Evolutionary conservation across 2,113 vertebrate species (phyloP), one percentile per base, ranked within the genome.

Genomic region (Melospiza georgiana): DNA sequence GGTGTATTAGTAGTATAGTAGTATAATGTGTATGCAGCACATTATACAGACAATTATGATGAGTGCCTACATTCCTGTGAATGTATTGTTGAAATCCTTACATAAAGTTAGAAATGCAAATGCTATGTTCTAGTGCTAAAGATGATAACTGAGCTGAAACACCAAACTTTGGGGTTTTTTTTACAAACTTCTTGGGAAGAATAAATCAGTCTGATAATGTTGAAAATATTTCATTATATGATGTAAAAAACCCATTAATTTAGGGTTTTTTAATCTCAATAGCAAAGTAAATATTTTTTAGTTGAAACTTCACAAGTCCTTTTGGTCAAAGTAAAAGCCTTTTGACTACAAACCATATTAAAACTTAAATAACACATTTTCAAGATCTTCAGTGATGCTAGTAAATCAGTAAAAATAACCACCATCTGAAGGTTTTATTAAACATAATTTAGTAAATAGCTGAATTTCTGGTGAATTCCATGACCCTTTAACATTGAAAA

Each of bases 171-270:
- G 44, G 44, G 44, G 19, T 18, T 28, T 48, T 43, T 69, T 78
- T 57, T 62, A 46, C 19, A 15, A 68, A 48, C 8, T 61, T 76
- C 33, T 61, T 57, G 20, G 30, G 44, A 86, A 76, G 44, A 83
- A 58, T 55, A 82, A 72, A 12, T 76, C 46, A 58, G 54, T 82
- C 17, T 46, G 25, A 31, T 66, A 54, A 73, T 30, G 18, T 23
- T 59, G 15, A 81, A 88, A 84, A 43, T 20, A 75, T 43, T 67
- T 79, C 9, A 46, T 52, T 63, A 43, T n/a, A 43, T 41, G n/a
- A 82, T 22, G 8, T 24, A 23, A n/a, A 33, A 55, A 13, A 0
- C 0, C 1, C 12, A 39, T 3, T 57, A 78, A 30, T 5, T 74
- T 37, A 11, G 20, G 15, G 41, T 5, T 37, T 58, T 74, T 86